Evolutionary conservation across 1,140 invertebrate species (phyloP).

Genomic region (Sarcophaga bullata): DNA sequence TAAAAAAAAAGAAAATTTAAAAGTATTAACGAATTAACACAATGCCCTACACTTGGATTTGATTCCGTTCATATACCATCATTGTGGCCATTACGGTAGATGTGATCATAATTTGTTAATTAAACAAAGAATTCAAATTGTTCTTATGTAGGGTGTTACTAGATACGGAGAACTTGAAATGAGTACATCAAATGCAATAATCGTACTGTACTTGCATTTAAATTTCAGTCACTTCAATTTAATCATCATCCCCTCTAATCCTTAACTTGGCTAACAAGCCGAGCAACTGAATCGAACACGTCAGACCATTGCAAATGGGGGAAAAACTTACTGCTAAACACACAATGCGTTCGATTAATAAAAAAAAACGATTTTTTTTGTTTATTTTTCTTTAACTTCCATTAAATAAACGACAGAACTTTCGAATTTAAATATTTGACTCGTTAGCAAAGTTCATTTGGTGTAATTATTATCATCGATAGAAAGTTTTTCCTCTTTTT

Average conservation of each 20-base stretch:
- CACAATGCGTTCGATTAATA: conserved; percentile 6
- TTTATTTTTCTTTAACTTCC: not conserved
- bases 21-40: no score
- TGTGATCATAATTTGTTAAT: no score
- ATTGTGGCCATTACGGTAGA: no score
- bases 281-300: not conserved
- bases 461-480: no score
- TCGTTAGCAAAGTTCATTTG: no score
- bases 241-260: not conserved
- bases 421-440: not conserved
- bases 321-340: not conserved
- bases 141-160: no score
- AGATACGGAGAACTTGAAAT: not conserved
- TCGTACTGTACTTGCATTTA: not conserved
- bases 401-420: not conserved
- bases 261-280: not conserved
- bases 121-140: no score
- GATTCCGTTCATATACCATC: no score
- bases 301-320: not conserved
- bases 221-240: conserved; percentile 4
- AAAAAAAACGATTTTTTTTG: not conserved
- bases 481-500: no score
- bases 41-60: no score
- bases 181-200: not conserved
- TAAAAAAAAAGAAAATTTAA: no score